Conservation (phyloP, 2,888 invertebrate species). For the Apamea crenata region DNA sequence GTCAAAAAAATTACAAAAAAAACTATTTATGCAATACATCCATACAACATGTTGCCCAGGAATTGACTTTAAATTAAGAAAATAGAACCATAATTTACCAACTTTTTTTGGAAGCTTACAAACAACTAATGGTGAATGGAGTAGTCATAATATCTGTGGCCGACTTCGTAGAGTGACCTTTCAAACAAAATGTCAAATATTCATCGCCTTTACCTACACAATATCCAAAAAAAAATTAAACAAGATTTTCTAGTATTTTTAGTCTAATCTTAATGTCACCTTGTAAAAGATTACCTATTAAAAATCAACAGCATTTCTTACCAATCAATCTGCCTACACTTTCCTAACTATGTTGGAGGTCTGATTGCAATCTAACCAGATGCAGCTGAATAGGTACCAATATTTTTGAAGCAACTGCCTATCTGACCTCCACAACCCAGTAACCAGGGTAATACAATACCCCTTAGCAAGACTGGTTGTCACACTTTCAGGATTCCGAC, state of each 20-base stretch:
- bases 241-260: not conserved
- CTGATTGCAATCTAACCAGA: not conserved
- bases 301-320: not conserved
- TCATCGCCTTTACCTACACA: not conserved
- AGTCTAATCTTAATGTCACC: not conserved
- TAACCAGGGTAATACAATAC: not conserved
- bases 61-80: not conserved
- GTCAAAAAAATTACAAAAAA: not conserved
- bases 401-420: not conserved
- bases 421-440: not conserved
- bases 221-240: not conserved
- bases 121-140: not conserved
- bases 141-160: slow-evolving; percentile 7
- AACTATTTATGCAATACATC: not conserved
- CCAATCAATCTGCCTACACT: not conserved
- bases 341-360: too few species aligned
- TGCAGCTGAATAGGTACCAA: not conserved
- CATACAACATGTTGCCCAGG: not conserved
- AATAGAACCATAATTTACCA: not conserved
- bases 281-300: not conserved
- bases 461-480: not conserved
- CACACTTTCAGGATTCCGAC: too few species aligned
- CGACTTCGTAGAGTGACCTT: slow-evolving; percentile 6
- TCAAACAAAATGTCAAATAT: slow-evolving; percentile 11
- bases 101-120: not conserved